Percentiles rank a stretch among this genome's conserved stretches.
These are phyloP conservation scores for Oeneis ivallda DNA, from an alignment of 2,888 invertebrate genomes.

Conservation along the genomic window DNA sequence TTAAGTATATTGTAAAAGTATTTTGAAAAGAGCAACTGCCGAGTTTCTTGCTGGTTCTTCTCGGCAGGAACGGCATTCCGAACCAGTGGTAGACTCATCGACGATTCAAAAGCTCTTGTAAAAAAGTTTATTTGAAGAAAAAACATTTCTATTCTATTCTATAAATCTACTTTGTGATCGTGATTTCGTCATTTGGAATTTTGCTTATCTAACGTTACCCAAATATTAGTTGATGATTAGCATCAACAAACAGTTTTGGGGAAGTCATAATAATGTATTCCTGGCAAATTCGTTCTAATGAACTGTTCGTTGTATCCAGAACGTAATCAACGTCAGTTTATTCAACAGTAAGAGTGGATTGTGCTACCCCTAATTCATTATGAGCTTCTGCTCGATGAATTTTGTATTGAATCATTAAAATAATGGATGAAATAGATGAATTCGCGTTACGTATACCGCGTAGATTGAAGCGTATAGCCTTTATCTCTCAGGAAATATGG, in stretches of 20 bases:
- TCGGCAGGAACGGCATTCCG: too few relatives aligned
- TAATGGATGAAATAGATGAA: slow-evolving; percentile 18
- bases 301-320: slow-evolving; percentile 11
- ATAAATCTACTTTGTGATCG: neutral
- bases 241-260: slow-evolving; percentile 6
- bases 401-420: slow-evolving; percentile 26
- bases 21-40: too few relatives aligned
- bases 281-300: slow-evolving; percentile 14
- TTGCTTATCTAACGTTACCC: neutral
- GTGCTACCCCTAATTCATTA: slow-evolving; percentile 27
- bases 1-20: too few relatives aligned
- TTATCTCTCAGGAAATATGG: neutral
- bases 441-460: neutral
- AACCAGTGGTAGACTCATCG: too few relatives aligned
- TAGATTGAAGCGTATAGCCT: slow-evolving; percentile 2
- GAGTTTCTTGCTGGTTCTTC: too few relatives aligned
- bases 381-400: slow-evolving; percentile 28
- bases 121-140: too few relatives aligned
- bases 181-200: neutral
- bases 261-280: neutral
- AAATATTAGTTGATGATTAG: slow-evolving; percentile 17
- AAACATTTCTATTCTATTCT: too few relatives aligned
- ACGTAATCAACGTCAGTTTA: slow-evolving; percentile 25
- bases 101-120: too few relatives aligned
- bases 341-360: slow-evolving; percentile 33